Percentiles rank a stretch among this genome's conserved stretches.
phyloP scores from a whole-genome alignment of 2,797 vertebrate species.

The Coreius guichenoti region DNA sequence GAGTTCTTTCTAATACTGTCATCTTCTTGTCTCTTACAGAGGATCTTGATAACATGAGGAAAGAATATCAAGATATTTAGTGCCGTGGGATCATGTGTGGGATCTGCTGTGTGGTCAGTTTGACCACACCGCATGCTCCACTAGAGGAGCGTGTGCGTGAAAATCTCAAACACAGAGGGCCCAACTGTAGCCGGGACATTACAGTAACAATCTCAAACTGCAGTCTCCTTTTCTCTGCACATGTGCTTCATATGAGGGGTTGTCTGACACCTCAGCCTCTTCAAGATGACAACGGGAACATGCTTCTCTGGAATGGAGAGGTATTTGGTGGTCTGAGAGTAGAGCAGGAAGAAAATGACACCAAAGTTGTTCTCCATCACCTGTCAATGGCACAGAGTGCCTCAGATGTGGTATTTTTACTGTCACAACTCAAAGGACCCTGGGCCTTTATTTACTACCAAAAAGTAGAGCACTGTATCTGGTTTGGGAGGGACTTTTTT shows the following conservation, averaged over 20 bases:
- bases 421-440: conserved; percentile 84
- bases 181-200: conserved; percentile 77
- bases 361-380: conserved; percentile 77
- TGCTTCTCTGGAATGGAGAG: conserved; percentile 96
- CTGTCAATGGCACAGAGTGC: conserved; percentile 77
- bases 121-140: conserved; percentile 60
- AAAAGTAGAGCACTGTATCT: conserved; percentile 80
- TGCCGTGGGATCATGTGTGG: conserved; percentile 84
- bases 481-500: conserved; percentile 97
- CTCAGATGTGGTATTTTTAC: conserved; percentile 78
- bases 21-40: conserved; percentile 72
- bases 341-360: conserved; percentile 83
- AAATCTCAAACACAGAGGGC: conserved; percentile 84
- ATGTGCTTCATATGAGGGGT: conserved; percentile 92
- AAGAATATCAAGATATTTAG: conserved; percentile 85
- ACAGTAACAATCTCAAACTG: conserved; percentile 65
- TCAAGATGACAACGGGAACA: conserved; percentile 79
- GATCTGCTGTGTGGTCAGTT: conserved; percentile 86
- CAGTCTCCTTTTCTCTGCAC: conserved; percentile 87
- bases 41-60: conserved; percentile 86
- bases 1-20: neutral
- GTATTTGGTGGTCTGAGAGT: conserved; percentile 86
- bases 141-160: conserved; percentile 66
- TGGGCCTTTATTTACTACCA: conserved; percentile 94
- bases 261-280: conserved; percentile 86